phyloP scores from a whole-genome alignment of 2,888 invertebrate genomes.

The Poecilobothrus nobilitatus region DNA sequence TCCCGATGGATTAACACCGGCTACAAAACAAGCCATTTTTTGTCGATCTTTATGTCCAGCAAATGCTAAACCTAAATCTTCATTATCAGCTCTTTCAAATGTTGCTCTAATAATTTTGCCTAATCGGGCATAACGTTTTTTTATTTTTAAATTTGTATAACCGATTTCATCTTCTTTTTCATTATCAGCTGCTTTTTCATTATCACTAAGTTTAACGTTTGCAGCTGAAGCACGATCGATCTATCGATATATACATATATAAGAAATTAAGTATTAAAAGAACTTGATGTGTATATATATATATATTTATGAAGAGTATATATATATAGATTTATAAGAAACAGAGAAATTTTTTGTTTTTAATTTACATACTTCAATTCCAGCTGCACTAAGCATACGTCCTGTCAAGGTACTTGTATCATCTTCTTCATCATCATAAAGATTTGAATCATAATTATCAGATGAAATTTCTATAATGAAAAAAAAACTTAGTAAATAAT shows the following conservation, averaged over 20 bases:
- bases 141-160: constrained; percentile 86
- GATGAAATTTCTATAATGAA: background rate
- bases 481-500: background rate
- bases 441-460: background rate
- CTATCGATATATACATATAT: constrained; percentile 44
- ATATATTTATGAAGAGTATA: background rate
- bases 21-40: constrained; percentile 93
- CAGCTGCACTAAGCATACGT: constrained; percentile 65
- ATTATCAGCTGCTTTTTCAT: constrained; percentile 69
- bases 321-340: background rate
- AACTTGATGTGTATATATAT: too few species aligned
- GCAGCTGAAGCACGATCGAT: constrained; percentile 85
- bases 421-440: constrained; percentile 55
- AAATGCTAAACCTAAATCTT: constrained; percentile 81
- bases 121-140: constrained; percentile 77
- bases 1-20: constrained; percentile 87
- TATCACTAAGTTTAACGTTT: constrained; percentile 66
- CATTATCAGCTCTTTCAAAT: constrained; percentile 63
- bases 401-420: constrained; percentile 72
- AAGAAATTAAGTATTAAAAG: too few species aligned
- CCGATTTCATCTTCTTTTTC: constrained; percentile 88
- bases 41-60: constrained; percentile 90
- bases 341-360: background rate
- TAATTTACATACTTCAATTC: constrained; percentile 56
- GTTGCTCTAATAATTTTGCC: constrained; percentile 57